Conservation (phyloP, 2,113 vertebrate genomes). For the Hypomesus transpacificus region DNA sequence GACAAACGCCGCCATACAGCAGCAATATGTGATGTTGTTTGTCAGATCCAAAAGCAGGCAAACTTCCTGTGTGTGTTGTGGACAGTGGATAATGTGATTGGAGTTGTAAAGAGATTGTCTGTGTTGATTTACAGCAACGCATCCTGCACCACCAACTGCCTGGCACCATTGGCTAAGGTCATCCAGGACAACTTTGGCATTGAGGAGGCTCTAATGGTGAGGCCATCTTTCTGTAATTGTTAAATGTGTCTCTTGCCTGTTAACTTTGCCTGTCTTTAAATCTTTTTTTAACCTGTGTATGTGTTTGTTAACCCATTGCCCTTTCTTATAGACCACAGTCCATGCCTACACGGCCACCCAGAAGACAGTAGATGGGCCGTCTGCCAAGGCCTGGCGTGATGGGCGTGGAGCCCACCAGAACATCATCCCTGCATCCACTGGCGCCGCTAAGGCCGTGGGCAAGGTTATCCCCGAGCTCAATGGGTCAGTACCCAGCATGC, state of each 20-base stretch:
- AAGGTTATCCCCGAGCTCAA: constrained; percentile 86
- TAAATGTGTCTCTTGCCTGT: background rate
- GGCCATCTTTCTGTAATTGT: constrained; percentile 16
- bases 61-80: background rate
- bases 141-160: constrained; percentile 90
- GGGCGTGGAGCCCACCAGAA: constrained; percentile 83
- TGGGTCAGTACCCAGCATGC: constrained; percentile 66
- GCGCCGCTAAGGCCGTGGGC: constrained; percentile 85
- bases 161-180: constrained; percentile 86
- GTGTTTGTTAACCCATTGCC: constrained; percentile 10
- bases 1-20: too few relatives aligned
- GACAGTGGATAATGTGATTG: background rate
- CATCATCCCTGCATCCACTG: constrained; percentile 88
- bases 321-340: constrained; percentile 78
- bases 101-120: background rate
- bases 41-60: too few relatives aligned
- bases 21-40: too few relatives aligned
- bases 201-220: constrained; percentile 86
- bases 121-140: constrained; percentile 74
- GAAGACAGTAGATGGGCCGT: constrained; percentile 88
- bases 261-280: background rate
- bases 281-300: background rate
- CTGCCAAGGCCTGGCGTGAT: constrained; percentile 84
- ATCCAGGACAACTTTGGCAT: constrained; percentile 84
- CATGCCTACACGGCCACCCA: constrained; percentile 90